Conservation (phyloP, 2,888 invertebrate genomes). For the Zelleria hepariella region DNA sequence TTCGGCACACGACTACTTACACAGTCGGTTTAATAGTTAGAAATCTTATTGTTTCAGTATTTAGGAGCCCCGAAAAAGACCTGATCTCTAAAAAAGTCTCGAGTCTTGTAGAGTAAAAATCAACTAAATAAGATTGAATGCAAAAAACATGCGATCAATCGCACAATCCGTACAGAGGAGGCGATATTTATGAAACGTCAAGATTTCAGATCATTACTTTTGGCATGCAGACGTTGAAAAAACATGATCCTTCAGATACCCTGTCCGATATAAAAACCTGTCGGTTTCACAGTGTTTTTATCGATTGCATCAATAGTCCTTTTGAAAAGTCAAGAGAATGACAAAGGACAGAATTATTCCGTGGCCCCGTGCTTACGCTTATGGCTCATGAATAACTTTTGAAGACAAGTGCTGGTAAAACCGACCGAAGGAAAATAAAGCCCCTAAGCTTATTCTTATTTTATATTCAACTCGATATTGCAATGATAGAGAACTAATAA, state of each 20-base stretch:
- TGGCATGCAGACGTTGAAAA: slow-evolving; percentile 4
- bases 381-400: slow-evolving; percentile 14
- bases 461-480: background rate
- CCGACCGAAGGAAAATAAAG: background rate
- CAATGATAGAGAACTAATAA: no score
- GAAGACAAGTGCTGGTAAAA: slow-evolving; percentile 11
- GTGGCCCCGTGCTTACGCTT: background rate
- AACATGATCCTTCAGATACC: slow-evolving; percentile 1
- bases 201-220: slow-evolving; percentile 6
- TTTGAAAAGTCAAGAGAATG: background rate
- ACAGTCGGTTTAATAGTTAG: background rate
- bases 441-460: background rate
- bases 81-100: background rate
- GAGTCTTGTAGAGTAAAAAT: background rate
- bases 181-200: slow-evolving; percentile 2
- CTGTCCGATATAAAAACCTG: slow-evolving; percentile 4
- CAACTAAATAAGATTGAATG: background rate
- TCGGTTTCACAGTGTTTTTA: slow-evolving; percentile 1
- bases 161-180: background rate
- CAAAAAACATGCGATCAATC: background rate
- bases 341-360: background rate
- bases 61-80: no score
- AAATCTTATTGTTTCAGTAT: no score
- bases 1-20: background rate
- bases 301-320: slow-evolving; percentile 1